phyloP scores from a whole-genome alignment of 2,888 invertebrate genomes.

The Lepeophtheirus nordmannii region DNA sequence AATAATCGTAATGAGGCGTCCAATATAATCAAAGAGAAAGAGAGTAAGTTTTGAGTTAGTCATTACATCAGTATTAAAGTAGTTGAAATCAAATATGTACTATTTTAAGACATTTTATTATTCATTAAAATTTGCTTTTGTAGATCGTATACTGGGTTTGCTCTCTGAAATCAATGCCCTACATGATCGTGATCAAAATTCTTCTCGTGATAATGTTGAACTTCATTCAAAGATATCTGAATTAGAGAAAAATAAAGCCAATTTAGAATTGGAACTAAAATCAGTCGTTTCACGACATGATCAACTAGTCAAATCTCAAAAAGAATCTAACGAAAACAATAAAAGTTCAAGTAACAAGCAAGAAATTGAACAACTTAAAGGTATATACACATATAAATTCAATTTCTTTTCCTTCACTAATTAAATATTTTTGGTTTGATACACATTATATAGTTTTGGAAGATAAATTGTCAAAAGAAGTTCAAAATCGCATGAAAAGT shows the following conservation, averaged over 20 bases:
- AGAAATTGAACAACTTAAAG: neutral
- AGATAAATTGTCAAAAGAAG: constrained; percentile 49
- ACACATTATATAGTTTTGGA: neutral
- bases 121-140: constrained; percentile 7
- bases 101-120: neutral
- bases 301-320: constrained; percentile 22
- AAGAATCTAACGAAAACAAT: neutral
- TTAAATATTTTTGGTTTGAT: neutral
- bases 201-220: constrained; percentile 57
- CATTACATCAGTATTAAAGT: neutral
- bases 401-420: too few relatives aligned
- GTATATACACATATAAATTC: neutral
- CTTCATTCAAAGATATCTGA: constrained; percentile 63
- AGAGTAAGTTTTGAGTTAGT: neutral
- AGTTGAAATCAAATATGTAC: neutral
- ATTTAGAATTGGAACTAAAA: constrained; percentile 65
- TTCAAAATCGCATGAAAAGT: constrained; percentile 63
- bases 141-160: neutral
- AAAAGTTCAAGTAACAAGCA: neutral
- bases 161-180: neutral
- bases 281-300: constrained; percentile 58
- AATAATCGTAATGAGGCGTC: constrained; percentile 25
- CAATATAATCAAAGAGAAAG: constrained; percentile 26
- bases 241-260: constrained; percentile 74
- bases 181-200: constrained; percentile 47